Percentiles rank a stretch among this genome's conserved stretches.
Evolutionary conservation across 2,797 vertebrate genomes (phyloP).

Genomic region (Cyclura pinguis): DNA sequence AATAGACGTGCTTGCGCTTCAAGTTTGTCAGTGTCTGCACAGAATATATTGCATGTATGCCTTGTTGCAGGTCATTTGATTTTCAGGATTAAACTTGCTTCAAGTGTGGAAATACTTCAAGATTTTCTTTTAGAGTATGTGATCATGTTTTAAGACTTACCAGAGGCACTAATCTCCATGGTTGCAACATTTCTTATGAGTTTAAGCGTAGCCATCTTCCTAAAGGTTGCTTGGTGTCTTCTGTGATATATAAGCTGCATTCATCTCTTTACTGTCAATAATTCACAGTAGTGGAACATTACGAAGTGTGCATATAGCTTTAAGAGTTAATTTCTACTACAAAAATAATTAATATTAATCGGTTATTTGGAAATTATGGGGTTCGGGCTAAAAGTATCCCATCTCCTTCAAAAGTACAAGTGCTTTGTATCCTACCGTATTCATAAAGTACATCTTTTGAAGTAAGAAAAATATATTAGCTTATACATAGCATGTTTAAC

Average conservation of each 20-base stretch:
- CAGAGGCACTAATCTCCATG: neutral
- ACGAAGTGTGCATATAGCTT: neutral
- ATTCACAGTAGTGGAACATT: neutral
- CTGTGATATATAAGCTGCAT: neutral
- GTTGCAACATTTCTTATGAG: neutral
- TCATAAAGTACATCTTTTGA: neutral
- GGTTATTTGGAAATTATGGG: neutral
- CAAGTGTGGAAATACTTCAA: conserved; percentile 23
- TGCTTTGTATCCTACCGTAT: neutral
- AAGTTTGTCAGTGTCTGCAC: conserved; percentile 22
- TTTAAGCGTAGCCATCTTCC: neutral
- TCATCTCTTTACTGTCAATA: neutral
- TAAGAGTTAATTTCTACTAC: neutral
- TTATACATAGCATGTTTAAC: neutral
- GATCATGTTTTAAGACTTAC: neutral
- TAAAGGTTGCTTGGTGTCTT: neutral
- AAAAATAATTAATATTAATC: neutral
- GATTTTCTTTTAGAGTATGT: conserved; percentile 17
- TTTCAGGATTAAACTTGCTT: conserved; percentile 50
- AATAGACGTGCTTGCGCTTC: conserved; percentile 26
- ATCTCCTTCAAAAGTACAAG: too few relatives aligned
- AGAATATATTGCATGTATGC: conserved; percentile 49
- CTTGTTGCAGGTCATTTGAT: conserved; percentile 40
- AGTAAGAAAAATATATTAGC: neutral
- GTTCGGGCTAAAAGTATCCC: neutral